Evolutionary conservation across 2,797 vertebrate species (phyloP).

Genomic region (Alcedo atthis): DNA sequence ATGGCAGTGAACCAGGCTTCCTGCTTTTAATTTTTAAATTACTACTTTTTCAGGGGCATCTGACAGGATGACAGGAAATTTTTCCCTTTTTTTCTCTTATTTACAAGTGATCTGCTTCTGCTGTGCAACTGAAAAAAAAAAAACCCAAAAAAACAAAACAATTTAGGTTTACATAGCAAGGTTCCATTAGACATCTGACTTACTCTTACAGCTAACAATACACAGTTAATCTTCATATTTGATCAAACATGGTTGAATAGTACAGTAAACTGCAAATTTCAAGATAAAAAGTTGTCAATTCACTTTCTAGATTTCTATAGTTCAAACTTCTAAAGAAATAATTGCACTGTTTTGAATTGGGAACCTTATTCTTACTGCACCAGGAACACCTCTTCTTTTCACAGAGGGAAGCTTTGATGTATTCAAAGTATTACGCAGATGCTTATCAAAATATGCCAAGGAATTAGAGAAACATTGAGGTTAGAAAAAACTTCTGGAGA

Average conservation of each 20-base stretch:
- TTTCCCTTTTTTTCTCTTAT: constrained; percentile 5
- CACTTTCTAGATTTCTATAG: not conserved
- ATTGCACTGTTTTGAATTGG: not conserved
- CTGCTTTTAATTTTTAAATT: not conserved
- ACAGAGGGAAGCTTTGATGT: not conserved
- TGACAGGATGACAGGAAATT: not conserved
- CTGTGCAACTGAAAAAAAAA: not conserved
- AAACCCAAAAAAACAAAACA: not conserved
- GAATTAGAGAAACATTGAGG: not conserved
- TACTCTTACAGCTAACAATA: not conserved
- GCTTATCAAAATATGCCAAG: not conserved
- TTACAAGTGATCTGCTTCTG: not conserved
- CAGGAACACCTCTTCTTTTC: not conserved
- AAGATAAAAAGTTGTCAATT: not conserved
- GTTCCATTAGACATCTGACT: not conserved
- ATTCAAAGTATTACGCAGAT: not conserved
- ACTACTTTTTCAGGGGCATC: not conserved
- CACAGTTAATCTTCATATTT: not conserved
- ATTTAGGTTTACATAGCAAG: not conserved
- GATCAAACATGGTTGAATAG: not conserved
- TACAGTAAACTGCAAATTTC: not conserved
- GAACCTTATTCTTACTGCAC: not conserved
- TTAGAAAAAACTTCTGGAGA: not conserved
- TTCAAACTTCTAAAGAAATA: not conserved
- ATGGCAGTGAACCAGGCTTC: not conserved